Evolutionary conservation across 1,140 invertebrate genomes (phyloP).

Genomic region (Polypedilum vanderplanki): DNA sequence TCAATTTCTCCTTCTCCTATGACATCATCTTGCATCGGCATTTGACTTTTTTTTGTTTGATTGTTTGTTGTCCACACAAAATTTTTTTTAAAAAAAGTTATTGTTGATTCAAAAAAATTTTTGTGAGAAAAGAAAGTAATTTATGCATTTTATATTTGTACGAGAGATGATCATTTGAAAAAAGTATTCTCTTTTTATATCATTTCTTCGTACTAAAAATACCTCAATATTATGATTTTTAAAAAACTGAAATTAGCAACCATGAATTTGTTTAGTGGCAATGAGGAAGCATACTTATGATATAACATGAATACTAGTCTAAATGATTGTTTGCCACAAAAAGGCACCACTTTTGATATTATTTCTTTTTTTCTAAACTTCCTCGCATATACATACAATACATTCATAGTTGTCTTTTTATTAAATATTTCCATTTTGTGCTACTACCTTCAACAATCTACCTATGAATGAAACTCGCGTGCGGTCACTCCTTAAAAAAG

Average conservation of each 20-base stretch:
- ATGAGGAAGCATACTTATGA: neutral
- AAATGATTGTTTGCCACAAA: constrained; percentile 1
- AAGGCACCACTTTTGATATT: neutral
- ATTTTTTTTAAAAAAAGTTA: too few relatives aligned
- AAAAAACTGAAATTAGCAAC: neutral
- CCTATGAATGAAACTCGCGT: neutral
- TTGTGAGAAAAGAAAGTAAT: too few relatives aligned
- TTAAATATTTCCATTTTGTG: neutral
- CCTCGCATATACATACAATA: neutral
- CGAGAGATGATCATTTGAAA: too few relatives aligned
- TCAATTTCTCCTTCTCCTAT: too few relatives aligned
- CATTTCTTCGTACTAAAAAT: too few relatives aligned
- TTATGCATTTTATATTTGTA: too few relatives aligned
- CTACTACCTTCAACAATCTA: neutral
- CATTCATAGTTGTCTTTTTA: neutral
- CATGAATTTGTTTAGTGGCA: neutral
- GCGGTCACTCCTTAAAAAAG: constrained; percentile 16
- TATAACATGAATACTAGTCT: neutral
- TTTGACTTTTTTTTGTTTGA: too few relatives aligned
- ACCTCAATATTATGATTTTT: too few relatives aligned
- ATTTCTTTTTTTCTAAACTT: constrained; percentile 2
- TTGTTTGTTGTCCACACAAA: too few relatives aligned
- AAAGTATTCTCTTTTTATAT: too few relatives aligned
- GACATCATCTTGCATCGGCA: too few relatives aligned
- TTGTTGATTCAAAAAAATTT: too few relatives aligned